phyloP scores from a whole-genome alignment of 2,113 vertebrate species.

The Sarotherodon lohbergeri region DNA sequence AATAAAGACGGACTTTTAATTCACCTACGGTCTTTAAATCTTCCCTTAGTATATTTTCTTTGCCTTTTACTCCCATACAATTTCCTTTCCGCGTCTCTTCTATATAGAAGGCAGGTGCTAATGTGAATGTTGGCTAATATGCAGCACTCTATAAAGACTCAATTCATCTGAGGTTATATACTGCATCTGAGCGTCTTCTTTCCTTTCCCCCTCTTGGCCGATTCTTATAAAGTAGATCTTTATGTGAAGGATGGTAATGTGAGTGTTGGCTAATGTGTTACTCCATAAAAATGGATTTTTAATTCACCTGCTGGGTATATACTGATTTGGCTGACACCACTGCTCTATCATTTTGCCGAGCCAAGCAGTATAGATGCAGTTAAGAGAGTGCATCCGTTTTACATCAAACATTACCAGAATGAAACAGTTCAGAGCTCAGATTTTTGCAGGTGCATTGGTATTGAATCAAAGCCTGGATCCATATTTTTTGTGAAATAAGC shows the following conservation, averaged over 20 bases:
- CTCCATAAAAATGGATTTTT: slow-evolving; percentile 64
- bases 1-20: slow-evolving; percentile 51
- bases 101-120: slow-evolving; percentile 30
- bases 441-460: neutral
- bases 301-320: slow-evolving; percentile 50
- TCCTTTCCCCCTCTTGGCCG: neutral
- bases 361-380: slow-evolving; percentile 20
- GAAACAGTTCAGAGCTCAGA: neutral
- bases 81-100: neutral
- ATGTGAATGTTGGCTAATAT: slow-evolving; percentile 46
- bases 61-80: neutral
- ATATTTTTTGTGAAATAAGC: neutral
- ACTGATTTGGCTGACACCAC: slow-evolving; percentile 42
- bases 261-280: slow-evolving; percentile 61
- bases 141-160: slow-evolving; percentile 39
- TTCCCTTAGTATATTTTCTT: neutral
- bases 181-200: neutral
- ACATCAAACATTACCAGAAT: neutral
- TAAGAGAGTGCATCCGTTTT: neutral
- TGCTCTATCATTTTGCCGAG: slow-evolving; percentile 24
- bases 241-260: slow-evolving; percentile 59
- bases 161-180: slow-evolving; percentile 44
- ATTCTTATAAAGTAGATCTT: slow-evolving; percentile 37
- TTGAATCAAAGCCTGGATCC: neutral
- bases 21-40: slow-evolving; percentile 34